These are phyloP conservation scores for Agrilus biguttatus DNA, from an alignment of 2,888 invertebrate genomes.

Conservation along the genomic window DNA sequence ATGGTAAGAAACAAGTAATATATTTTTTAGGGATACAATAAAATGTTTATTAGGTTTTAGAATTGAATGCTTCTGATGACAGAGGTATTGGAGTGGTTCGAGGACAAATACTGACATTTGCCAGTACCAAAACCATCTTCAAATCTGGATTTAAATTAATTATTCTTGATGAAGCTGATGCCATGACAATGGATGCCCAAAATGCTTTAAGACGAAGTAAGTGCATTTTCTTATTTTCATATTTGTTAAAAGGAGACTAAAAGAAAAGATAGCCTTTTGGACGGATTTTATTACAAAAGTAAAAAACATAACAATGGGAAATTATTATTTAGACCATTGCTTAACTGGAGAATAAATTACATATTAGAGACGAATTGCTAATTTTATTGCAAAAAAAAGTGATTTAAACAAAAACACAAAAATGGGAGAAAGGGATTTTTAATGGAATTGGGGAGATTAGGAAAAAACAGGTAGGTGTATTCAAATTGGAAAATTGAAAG, in stretches of 20 bases:
- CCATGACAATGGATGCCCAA: constrained; percentile 99
- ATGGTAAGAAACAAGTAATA: constrained; percentile 51
- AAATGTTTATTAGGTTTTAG: constrained; percentile 48
- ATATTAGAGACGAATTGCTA: too few species aligned
- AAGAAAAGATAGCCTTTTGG: too few species aligned
- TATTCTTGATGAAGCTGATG: constrained; percentile 97
- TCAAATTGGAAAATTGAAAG: too few species aligned
- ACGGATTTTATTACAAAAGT: too few species aligned
- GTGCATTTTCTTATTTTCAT: constrained; percentile 16
- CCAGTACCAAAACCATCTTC: constrained; percentile 90
- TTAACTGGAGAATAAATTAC: too few species aligned
- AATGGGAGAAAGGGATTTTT: too few species aligned
- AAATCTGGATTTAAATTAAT: constrained; percentile 89
- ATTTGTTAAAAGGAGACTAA: not conserved
- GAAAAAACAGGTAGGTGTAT: too few species aligned
- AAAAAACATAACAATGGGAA: not conserved
- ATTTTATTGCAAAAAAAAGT: too few species aligned
- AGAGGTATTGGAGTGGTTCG: constrained; percentile 91
- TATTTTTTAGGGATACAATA: not conserved
- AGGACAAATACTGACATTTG: constrained; percentile 89
- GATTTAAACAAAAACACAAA: too few species aligned
- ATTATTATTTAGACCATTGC: too few species aligned
- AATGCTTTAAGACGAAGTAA: constrained; percentile 89
- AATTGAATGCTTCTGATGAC: constrained; percentile 96
- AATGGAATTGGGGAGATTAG: too few species aligned